Base-by-base conservation (phyloP, 1,140 invertebrate species). In the Aphaenogaster ashmeadi region DNA sequence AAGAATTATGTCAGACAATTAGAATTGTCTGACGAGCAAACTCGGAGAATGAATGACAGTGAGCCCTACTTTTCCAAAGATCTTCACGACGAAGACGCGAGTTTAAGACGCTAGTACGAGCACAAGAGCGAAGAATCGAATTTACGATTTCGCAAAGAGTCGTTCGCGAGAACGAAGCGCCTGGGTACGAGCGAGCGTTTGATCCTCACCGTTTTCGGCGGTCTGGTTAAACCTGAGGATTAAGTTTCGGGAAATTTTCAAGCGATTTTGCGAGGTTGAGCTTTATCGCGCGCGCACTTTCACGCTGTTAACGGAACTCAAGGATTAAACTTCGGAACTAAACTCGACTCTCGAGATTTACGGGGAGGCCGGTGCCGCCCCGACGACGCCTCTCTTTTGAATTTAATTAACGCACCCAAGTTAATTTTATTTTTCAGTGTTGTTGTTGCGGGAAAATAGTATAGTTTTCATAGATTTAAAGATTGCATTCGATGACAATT, bases 231-330 rank as follows among this genome's bases (percentile, higher is more conserved):
- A 50, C 18, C 44, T 41, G 36, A 36, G 83, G 72, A 88, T 86
- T 86, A 79, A 86, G 85, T 86, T 88, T 88, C 50, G 56, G 47
- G 44, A 71, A 88, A 88, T 86, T 88, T 86, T 84, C 69, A 78
- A 71, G 78, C 64, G 77, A 87, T 81, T 80, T 71, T 36, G 64
- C 33, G 85, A 87, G 47, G 41, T 50, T 33, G 64, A 13, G 78
- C 44, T 79, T 69, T 60, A 81, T 69, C 64, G 50, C 38, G 58
- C n/a, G 8, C 58, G 38, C 44, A 44, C 58, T 47, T 87, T 72
- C 83, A 62, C 89, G 75, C 52, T 52, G 58, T 79, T 72, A 71
- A 54, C 41, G 50, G 60, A 86, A 60, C 41, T 69, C 36, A 36
- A 44, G 71, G 54, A 84, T 84, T 84, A 84, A 84, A 84, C 80